phyloP scores from a whole-genome alignment of 1,140 invertebrate genomes.

The Elysia chlorotica region DNA sequence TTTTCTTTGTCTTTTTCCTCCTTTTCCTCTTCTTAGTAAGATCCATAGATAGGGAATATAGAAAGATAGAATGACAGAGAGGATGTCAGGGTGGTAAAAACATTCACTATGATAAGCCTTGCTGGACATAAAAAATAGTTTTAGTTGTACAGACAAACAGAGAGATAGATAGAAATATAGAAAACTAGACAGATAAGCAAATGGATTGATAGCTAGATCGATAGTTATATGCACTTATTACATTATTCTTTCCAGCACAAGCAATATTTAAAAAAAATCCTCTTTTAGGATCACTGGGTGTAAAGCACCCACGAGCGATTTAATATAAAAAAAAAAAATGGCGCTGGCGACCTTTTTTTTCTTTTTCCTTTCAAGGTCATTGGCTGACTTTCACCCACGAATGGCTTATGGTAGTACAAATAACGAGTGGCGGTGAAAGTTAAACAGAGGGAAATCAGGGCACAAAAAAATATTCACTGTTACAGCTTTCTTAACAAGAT shows the following conservation, averaged over 20 bases:
- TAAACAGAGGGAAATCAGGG: background rate
- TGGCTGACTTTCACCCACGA: background rate
- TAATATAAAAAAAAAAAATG: too few species aligned
- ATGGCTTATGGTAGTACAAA: background rate
- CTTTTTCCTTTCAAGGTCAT: background rate
- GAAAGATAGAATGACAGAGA: too few species aligned
- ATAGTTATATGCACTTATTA: background rate
- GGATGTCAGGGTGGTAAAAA: too few species aligned
- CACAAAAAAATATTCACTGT: background rate
- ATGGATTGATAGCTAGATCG: background rate
- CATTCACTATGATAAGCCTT: too few species aligned
- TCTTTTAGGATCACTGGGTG: background rate
- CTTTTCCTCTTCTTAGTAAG: too few species aligned
- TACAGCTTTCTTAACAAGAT: background rate
- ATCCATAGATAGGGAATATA: too few species aligned
- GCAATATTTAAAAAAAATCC: background rate
- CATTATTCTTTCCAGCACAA: background rate
- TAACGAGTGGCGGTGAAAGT: background rate
- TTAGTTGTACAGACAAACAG: too few species aligned
- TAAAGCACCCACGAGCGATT: too few species aligned
- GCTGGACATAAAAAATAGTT: too few species aligned
- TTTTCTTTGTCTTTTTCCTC: too few species aligned
- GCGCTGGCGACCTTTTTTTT: too few species aligned
- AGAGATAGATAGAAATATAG: background rate
- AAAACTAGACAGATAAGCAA: background rate